These are phyloP conservation scores for Pseudopipra pipra DNA, from an alignment of 2,113 vertebrate species.

Conservation along the genomic window DNA sequence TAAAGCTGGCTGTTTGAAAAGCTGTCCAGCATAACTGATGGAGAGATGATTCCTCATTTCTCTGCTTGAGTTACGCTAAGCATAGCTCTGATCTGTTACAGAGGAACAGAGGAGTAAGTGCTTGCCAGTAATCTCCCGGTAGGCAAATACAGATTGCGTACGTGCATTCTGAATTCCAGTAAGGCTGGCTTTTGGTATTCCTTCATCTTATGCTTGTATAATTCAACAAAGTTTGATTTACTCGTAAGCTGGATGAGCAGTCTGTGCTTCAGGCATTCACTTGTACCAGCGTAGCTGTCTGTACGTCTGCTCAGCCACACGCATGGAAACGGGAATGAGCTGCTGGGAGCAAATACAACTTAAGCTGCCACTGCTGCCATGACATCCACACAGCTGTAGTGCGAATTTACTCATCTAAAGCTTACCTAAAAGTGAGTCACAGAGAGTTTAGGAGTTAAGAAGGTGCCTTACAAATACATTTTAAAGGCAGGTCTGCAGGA, in stretches of 20 bases:
- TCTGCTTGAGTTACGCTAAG: background rate
- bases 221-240: background rate
- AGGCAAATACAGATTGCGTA: background rate
- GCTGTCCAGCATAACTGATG: background rate
- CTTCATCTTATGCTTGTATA: constrained; percentile 12
- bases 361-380: background rate
- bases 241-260: background rate
- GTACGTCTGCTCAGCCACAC: background rate
- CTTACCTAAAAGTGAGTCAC: background rate
- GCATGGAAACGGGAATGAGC: fast-evolving
- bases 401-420: background rate
- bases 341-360: background rate
- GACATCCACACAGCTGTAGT: background rate
- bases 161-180: background rate
- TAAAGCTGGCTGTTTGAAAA: background rate
- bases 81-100: background rate
- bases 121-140: background rate
- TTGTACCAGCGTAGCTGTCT: background rate
- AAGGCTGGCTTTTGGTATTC: background rate
- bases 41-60: background rate
- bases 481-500: background rate
- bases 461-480: background rate
- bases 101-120: background rate
- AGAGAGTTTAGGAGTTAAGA: background rate
- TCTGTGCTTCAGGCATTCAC: background rate